Conservation (phyloP, 2,888 invertebrate species). For the Drosophila robusta region DNA sequence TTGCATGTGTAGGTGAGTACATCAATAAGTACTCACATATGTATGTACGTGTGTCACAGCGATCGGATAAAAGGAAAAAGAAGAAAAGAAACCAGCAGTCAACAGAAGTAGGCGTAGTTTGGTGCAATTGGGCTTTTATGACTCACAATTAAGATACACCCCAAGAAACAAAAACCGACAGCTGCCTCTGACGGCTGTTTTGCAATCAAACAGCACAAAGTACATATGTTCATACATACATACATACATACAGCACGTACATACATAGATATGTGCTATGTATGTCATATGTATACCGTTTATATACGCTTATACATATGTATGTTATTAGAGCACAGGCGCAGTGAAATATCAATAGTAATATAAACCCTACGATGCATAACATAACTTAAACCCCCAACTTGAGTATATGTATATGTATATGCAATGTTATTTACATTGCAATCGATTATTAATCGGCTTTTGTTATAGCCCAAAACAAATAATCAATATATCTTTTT, state of each 20-base stretch:
- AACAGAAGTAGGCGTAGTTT: conserved; percentile 63
- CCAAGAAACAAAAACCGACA: conserved; percentile 50
- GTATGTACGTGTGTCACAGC: conserved; percentile 39
- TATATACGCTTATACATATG: conserved; percentile 38
- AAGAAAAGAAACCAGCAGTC: conserved; percentile 44
- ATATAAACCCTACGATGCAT: conserved; percentile 39
- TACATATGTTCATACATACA: conserved; percentile 38
- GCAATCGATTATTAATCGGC: conserved; percentile 41
- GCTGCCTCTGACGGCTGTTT: conserved; percentile 60
- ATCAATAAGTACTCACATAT: conserved; percentile 46
- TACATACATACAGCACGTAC: conserved; percentile 10
- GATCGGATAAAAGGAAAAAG: conserved; percentile 62
- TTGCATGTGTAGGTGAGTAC: conserved; percentile 55
- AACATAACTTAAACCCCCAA: conserved; percentile 34
- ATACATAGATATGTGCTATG: conserved; percentile 25
- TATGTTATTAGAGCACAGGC: conserved; percentile 60
- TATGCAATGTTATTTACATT: conserved; percentile 18
- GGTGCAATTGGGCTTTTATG: conserved; percentile 72
- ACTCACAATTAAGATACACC: conserved; percentile 74
- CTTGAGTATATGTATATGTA: conserved; percentile 11
- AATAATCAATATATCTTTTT: conserved; percentile 34
- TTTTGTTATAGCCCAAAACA: conserved; percentile 24
- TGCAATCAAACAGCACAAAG: conserved; percentile 58
- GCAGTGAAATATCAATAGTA: conserved; percentile 62
- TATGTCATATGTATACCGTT: conserved; percentile 20